phyloP scores from a whole-genome alignment of 2,797 vertebrate genomes.

The Gila robusta region DNA sequence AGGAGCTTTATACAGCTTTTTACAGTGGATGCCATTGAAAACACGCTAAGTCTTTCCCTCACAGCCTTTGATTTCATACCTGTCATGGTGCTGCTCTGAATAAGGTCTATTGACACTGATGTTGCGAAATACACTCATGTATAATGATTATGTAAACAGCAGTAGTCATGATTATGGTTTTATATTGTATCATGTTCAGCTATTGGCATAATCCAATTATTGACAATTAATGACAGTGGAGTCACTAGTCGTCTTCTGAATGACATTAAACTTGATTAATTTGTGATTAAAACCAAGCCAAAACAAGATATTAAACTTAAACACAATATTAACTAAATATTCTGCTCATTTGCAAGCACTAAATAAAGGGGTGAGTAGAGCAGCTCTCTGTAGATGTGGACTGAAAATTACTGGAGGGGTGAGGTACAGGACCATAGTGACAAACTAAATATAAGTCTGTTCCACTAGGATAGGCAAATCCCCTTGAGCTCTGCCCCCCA shows the following conservation, averaged over 20 bases:
- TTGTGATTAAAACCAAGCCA: background rate
- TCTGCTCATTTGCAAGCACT: background rate
- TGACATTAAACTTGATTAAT: background rate
- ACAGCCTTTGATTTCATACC: too few species aligned
- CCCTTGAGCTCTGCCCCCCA: conserved; percentile 34
- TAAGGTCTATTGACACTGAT: background rate
- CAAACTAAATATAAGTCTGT: conserved; percentile 68
- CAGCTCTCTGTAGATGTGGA: background rate
- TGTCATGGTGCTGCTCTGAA: too few species aligned
- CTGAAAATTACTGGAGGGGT: conserved; percentile 14
- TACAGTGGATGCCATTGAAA: too few species aligned
- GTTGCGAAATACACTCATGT: background rate
- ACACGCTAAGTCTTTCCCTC: too few species aligned
- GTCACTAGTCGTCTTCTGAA: background rate
- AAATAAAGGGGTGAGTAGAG: background rate
- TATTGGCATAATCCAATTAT: background rate
- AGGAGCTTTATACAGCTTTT: too few species aligned
- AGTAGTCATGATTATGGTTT: background rate
- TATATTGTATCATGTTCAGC: background rate
- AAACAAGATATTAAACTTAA: background rate
- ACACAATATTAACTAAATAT: background rate
- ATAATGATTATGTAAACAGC: background rate
- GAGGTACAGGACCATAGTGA: conserved; percentile 68
- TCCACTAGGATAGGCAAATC: conserved; percentile 59
- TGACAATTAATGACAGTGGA: conserved; percentile 13